Evolutionary conservation across 2,888 invertebrate genomes (phyloP).

Genomic region (Vesta saturnalis): DNA sequence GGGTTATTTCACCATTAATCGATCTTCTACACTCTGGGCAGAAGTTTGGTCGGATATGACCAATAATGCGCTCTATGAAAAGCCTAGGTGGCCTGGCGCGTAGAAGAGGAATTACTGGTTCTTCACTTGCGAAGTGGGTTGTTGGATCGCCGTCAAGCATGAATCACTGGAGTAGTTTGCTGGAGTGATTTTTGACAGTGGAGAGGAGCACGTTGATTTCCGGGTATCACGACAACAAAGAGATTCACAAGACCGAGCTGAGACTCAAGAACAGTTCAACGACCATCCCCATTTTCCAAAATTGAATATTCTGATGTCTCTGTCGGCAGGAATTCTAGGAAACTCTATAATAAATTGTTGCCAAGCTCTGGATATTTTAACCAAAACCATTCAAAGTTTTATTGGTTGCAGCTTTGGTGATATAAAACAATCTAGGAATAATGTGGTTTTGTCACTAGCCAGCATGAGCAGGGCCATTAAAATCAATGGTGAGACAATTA

Average conservation of each 20-base stretch:
- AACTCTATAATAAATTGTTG: slow-evolving; percentile 37
- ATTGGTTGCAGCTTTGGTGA: slow-evolving; percentile 22
- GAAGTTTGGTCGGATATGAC: slow-evolving; percentile 19
- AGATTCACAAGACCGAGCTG: slow-evolving; percentile 35
- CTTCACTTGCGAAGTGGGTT: too few species aligned
- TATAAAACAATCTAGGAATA: slow-evolving; percentile 25
- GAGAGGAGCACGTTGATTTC: slow-evolving; percentile 41
- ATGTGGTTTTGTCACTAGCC: slow-evolving; percentile 32
- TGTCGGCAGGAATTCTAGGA: slow-evolving; percentile 33
- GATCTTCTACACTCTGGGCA: too few species aligned
- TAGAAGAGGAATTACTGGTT: too few species aligned
- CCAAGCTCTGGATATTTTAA: slow-evolving; percentile 35
- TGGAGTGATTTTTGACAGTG: slow-evolving; percentile 19
- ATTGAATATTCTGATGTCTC: slow-evolving; percentile 33
- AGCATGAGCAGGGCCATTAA: slow-evolving; percentile 33
- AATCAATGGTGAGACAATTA: slow-evolving; percentile 36
- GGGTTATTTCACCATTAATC: too few species aligned
- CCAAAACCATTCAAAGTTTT: slow-evolving; percentile 25
- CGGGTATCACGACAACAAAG: slow-evolving; percentile 32
- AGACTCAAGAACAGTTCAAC: slow-evolving; percentile 38
- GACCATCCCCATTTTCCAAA: slow-evolving; percentile 42
- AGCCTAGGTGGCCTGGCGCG: too few species aligned
- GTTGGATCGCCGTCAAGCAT: too few species aligned
- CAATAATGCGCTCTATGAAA: too few species aligned
- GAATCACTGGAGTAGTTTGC: too few species aligned